A percentile compares a stretch with the other conserved stretches of the same genome.
Evolutionary conservation across 2,888 invertebrate species (phyloP).

Genomic region (Campoplex nolae): DNA sequence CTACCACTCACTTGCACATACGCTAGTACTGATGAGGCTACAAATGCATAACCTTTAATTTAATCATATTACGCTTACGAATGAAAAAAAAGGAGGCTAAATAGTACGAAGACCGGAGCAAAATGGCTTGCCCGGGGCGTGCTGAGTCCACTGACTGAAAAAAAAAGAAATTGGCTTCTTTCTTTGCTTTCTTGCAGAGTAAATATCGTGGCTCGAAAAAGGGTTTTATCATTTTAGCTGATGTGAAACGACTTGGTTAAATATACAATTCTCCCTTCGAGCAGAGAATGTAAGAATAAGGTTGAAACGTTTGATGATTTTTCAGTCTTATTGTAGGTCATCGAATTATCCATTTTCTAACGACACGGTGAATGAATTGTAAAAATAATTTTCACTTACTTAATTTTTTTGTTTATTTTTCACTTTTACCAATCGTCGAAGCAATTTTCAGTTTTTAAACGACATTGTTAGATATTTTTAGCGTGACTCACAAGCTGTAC

Average conservation of each 20-base stretch:
- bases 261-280: no score
- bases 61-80: conserved; percentile 10
- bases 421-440: neutral
- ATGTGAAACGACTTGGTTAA: neutral
- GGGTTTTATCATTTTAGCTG: neutral
- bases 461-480: neutral
- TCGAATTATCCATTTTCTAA: no score
- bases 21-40: neutral
- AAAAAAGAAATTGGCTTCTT: neutral
- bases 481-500: neutral
- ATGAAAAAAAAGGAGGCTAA: neutral
- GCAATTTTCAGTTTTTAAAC: neutral
- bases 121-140: neutral
- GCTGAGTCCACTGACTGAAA: neutral
- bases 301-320: neutral
- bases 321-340: no score
- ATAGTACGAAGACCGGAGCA: neutral
- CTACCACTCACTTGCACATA: neutral
- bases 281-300: neutral
- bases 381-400: no score
- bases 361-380: no score
- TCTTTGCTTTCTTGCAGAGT: neutral
- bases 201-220: neutral
- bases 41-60: conserved; percentile 15
- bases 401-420: no score